Evolutionary conservation across 2,888 invertebrate species (phyloP).

Genomic region (Apodemia mormo): DNA sequence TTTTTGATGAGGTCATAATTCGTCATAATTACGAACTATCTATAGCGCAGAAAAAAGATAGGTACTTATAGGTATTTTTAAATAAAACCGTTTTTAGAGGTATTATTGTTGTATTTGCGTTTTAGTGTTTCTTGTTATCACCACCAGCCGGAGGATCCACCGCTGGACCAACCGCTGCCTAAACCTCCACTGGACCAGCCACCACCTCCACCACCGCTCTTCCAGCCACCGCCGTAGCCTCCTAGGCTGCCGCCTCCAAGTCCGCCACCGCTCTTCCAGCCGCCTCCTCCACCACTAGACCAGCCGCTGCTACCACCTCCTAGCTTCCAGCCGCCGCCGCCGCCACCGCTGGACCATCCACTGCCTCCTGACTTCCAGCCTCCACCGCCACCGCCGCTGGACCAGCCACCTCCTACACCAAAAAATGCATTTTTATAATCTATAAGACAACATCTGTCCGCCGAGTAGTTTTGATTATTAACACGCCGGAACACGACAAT

Average conservation of each 20-base stretch:
- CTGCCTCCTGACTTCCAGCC: slow-evolving; percentile 23
- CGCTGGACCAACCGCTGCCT: slow-evolving; percentile 41
- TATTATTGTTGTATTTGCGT: slow-evolving; percentile 62
- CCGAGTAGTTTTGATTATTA: too few relatives aligned
- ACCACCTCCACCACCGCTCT: slow-evolving; percentile 42
- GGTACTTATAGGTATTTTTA: neutral
- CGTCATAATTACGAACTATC: too few relatives aligned
- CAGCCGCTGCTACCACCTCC: slow-evolving; percentile 45
- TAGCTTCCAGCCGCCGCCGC: slow-evolving; percentile 39
- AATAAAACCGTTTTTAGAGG: slow-evolving; percentile 46
- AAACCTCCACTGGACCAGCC: slow-evolving; percentile 26
- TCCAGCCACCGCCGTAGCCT: slow-evolving; percentile 39
- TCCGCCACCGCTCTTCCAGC: slow-evolving; percentile 30
- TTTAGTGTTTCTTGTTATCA: slow-evolving; percentile 48
- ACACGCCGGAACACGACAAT: too few relatives aligned
- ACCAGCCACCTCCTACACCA: slow-evolving; percentile 38
- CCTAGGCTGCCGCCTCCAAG: slow-evolving; percentile 52
- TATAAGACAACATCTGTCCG: too few relatives aligned
- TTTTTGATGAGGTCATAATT: too few relatives aligned
- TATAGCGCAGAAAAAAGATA: too few relatives aligned
- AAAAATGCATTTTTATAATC: too few relatives aligned
- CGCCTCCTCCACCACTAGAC: slow-evolving; percentile 11
- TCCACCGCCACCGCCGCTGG: slow-evolving; percentile 37
- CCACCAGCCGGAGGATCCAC: slow-evolving; percentile 61
- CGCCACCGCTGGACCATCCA: slow-evolving; percentile 39